These are phyloP conservation scores for Sinocyclocheilus grahami DNA, from an alignment of 2,113 vertebrate species.

Conservation along the genomic window DNA sequence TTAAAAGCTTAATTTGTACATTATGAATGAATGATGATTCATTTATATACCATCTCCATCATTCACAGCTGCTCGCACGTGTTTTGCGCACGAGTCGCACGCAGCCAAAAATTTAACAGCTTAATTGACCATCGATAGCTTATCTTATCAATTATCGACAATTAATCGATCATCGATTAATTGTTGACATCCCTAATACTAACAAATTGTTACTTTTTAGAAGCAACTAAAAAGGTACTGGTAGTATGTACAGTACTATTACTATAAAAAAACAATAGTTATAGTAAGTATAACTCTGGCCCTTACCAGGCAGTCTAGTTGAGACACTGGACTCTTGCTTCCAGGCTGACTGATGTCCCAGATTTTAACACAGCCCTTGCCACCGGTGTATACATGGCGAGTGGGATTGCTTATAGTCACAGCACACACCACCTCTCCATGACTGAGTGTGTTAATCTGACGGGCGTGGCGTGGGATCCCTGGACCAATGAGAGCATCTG, in stretches of 20 bases:
- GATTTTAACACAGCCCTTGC: slow-evolving; percentile 95
- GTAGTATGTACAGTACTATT: not conserved
- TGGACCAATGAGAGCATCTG: slow-evolving; percentile 89
- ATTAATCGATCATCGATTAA: no score
- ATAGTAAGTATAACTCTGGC: not conserved
- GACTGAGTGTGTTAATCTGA: slow-evolving; percentile 93
- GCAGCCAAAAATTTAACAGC: no score
- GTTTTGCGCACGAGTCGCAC: no score
- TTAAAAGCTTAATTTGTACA: no score
- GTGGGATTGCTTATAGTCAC: slow-evolving; percentile 96
- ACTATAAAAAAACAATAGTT: not conserved
- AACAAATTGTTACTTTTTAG: not conserved
- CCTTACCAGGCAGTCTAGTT: slow-evolving; percentile 90
- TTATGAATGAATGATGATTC: no score
- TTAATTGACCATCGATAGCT: no score
- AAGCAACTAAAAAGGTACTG: not conserved
- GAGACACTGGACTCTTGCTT: slow-evolving; percentile 94
- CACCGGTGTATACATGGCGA: slow-evolving; percentile 92
- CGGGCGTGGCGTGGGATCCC: slow-evolving; percentile 92
- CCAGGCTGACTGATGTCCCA: slow-evolving; percentile 96
- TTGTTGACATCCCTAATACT: not conserved
- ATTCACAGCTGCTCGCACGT: no score
- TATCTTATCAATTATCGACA: no score
- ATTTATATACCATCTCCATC: no score
- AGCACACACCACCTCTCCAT: slow-evolving; percentile 92